Percentiles rank a stretch among this genome's conserved stretches.
These are phyloP conservation scores for Drosophila pallidifrons DNA, from an alignment of 1,140 invertebrate genomes.

Conservation along the genomic window DNA sequence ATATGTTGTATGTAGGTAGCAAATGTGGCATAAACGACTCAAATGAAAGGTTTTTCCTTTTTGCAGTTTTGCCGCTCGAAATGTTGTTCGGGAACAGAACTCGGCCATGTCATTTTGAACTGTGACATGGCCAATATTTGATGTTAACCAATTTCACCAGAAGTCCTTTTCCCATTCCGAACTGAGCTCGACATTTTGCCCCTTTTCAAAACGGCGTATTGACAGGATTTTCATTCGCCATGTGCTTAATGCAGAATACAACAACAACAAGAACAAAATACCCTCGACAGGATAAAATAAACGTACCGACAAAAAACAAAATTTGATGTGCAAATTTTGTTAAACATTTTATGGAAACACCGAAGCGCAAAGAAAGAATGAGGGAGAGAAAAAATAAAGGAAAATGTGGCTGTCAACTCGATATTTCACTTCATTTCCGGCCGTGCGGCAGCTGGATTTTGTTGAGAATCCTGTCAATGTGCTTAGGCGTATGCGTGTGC, in stretches of 20 bases:
- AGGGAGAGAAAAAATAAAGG: slow-evolving; percentile 8
- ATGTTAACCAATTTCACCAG: slow-evolving; percentile 17
- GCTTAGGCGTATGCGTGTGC: slow-evolving; percentile 8
- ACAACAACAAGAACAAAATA: slow-evolving; percentile 8
- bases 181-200: slow-evolving; percentile 16
- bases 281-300: slow-evolving; percentile 49
- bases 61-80: slow-evolving; percentile 18
- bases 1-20: neutral
- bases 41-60: slow-evolving; percentile 16
- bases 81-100: slow-evolving; percentile 10
- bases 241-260: slow-evolving; percentile 32
- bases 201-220: slow-evolving; percentile 34
- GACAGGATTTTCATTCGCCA: slow-evolving; percentile 24
- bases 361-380: neutral
- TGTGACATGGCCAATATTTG: slow-evolving; percentile 38
- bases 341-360: slow-evolving; percentile 56
- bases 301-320: slow-evolving; percentile 24
- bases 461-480: slow-evolving; percentile 26
- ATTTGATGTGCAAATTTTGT: slow-evolving; percentile 56
- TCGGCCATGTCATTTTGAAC: slow-evolving; percentile 25
- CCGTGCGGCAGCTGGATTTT: slow-evolving; percentile 48
- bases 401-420: slow-evolving; percentile 52
- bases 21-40: slow-evolving; percentile 23
- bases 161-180: neutral
- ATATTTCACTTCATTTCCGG: slow-evolving; percentile 70